Base-by-base conservation (phyloP, 2,113 vertebrate species). In the Tupaia chinensis region DNA sequence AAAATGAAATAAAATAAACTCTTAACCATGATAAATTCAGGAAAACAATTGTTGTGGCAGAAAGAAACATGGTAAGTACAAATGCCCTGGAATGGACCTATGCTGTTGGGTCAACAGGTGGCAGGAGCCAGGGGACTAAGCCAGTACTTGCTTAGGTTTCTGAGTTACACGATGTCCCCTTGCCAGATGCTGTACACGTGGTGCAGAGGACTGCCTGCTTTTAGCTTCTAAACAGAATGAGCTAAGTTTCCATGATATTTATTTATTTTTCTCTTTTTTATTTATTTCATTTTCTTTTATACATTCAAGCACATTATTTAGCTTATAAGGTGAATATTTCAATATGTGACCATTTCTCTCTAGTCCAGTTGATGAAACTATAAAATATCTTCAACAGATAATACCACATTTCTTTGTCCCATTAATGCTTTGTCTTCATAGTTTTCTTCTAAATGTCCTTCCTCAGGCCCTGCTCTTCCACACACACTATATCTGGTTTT, bases 121-220 rank as follows among this genome's bases (percentile, higher is more conserved):
- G 0, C 13, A 15, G 74, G 17, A 70, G 15, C 9, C 10, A 3
- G 17, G 1, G 1, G 1, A 2, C 34, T 29, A 16, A 2, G 3
- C 13, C 9, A 7, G 4, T 7, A 12, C 32, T 72, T 58, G 17
- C 16, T 25, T 8, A 0, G 3, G 2, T 13, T 14, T 58, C 16
- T 74, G 5, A 29, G 6, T 4, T 32, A 3, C 5, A 0, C 9
- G 14, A 1, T 3, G 14, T 11, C 54, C 56, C 72, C 12, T 20
- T 0, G 13, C 20, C 0, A 10, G 12, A 4, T 10, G 17, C 22
- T 19, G 3, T 10, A 13, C 9, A 13, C 9, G 5, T 1, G 3
- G 9, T 32, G 15, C 61, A 61, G 22, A 77, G 44, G 15, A 54
- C 3, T 77, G 44, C 5, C 61, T 32, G 12, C 17, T 78, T 61